These are phyloP conservation scores for Gallinago paraguaiae DNA, from an alignment of 2,113 vertebrate genomes.

Conservation along the genomic window DNA sequence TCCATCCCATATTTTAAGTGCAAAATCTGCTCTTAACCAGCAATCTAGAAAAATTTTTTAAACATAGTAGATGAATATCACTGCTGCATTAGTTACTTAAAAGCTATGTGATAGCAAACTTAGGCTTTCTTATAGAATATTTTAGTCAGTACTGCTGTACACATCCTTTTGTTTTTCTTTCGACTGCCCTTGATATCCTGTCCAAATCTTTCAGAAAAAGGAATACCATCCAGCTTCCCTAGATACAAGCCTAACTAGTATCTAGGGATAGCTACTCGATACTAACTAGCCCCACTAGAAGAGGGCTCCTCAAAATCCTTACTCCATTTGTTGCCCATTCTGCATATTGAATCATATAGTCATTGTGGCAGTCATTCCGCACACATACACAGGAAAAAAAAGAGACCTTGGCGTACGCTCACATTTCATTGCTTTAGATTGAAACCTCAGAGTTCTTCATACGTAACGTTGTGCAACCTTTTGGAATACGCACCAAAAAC, in stretches of 20 bases:
- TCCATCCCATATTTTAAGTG: not conserved
- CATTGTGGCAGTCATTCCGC: not conserved
- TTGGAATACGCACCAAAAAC: not conserved
- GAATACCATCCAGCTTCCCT: not conserved
- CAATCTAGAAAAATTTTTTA: not conserved
- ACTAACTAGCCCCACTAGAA: not conserved
- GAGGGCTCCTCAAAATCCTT: not conserved
- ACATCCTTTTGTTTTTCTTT: not conserved
- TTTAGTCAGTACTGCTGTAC: not conserved
- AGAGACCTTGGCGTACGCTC: not conserved
- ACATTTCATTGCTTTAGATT: not conserved
- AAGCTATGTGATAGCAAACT: not conserved
- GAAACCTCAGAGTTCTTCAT: not conserved
- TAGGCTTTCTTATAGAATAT: not conserved
- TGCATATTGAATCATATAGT: not conserved
- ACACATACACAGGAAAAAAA: not conserved
- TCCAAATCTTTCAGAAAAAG: not conserved
- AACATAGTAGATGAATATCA: not conserved
- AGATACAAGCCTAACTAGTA: not conserved
- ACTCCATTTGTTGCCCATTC: not conserved
- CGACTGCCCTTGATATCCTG: not conserved
- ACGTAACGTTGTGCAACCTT: not conserved
- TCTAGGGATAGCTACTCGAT: too few relatives aligned
- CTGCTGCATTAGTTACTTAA: not conserved
- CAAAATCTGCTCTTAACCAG: not conserved